Evolutionary conservation across 2,888 invertebrate genomes (phyloP).

Genomic region (Siphlonurus alternatus): DNA sequence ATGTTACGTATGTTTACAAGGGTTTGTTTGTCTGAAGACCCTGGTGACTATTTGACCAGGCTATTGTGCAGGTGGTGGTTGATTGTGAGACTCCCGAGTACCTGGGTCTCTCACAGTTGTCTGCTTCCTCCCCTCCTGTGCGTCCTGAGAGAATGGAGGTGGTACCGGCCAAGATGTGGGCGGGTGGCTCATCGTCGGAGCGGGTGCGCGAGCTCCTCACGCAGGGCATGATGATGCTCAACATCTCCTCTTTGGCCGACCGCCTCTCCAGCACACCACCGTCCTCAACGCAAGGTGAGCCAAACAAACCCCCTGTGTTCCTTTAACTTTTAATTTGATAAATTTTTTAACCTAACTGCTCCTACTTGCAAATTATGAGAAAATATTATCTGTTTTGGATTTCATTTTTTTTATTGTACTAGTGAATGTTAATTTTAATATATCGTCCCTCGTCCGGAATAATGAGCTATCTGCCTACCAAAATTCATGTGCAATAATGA

Average conservation of each 20-base stretch:
- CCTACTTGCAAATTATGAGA: neutral
- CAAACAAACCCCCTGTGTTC: too few relatives aligned
- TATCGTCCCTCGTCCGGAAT: too few relatives aligned
- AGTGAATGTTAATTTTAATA: too few relatives aligned
- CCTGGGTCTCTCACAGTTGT: constrained; percentile 17
- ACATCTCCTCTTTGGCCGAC: constrained; percentile 51
- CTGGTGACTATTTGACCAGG: too few relatives aligned
- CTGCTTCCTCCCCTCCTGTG: neutral
- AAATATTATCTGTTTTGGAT: neutral
- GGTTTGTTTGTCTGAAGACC: too few relatives aligned
- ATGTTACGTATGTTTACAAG: too few relatives aligned
- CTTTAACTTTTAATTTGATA: neutral
- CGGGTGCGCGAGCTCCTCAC: constrained; percentile 58
- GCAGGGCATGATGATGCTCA: constrained; percentile 56
- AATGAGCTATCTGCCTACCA: too few relatives aligned
- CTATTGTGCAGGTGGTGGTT: too few relatives aligned
- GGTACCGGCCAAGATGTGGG: constrained; percentile 26
- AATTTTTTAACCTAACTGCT: neutral
- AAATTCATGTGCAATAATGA: too few relatives aligned
- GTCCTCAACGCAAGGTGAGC: neutral
- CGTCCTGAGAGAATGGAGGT: constrained; percentile 22
- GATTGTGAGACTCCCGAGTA: constrained; percentile 24
- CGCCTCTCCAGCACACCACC: constrained; percentile 41
- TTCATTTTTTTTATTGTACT: neutral
- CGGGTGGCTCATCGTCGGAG: constrained; percentile 15